Evolutionary conservation across 2,888 invertebrate genomes (phyloP), one percentile per base, ranked within the genome.

Genomic region (Deilephila porcellus): DNA sequence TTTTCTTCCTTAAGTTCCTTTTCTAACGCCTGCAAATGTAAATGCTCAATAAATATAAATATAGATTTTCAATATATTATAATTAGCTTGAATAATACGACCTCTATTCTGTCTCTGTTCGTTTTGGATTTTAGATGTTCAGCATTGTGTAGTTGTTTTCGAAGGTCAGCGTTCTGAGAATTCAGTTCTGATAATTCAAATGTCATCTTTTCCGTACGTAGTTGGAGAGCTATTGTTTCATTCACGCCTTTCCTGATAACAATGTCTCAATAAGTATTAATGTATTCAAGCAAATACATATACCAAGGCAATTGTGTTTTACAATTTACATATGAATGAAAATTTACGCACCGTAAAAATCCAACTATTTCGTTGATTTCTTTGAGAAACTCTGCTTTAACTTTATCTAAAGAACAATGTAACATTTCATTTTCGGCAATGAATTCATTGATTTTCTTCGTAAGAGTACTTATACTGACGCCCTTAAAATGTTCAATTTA

Each of bases 401-500:
- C 84, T 75, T 83, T 85, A 59, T 89, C 86, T 37, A 94, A 81
- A 29, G 86, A 83, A 73, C 80, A 78, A 75, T 82, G 82, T 5
- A 94, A 79, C 86, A 88, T 89, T 77, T 93, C 90, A 77, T 92
- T 93, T 83, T 93, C 92, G 0, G 86, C 86, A 64, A 85, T 87
- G 67, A 91, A 93, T 77, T 92, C 91, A 67, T 89, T 88, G 3
- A 93, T 85, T 83, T 91, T 93, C 78, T 87, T 90, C 0, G 87
- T 79, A 17, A 93, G 83, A 74, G 76, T 85, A 72, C 81, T 83
- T 70, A 82, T 82, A 70, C 85, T 83, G 72, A 91, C 88, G 60
- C 85, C 87, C 91, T 92, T 62, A 62, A 77, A 80, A 77, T 29
- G 52, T 72, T 72, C 11, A 63, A 52, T 14, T 45, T 45, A 37